Conservation (phyloP, 2,888 invertebrate species). For the Scotopteryx bipunctaria region DNA sequence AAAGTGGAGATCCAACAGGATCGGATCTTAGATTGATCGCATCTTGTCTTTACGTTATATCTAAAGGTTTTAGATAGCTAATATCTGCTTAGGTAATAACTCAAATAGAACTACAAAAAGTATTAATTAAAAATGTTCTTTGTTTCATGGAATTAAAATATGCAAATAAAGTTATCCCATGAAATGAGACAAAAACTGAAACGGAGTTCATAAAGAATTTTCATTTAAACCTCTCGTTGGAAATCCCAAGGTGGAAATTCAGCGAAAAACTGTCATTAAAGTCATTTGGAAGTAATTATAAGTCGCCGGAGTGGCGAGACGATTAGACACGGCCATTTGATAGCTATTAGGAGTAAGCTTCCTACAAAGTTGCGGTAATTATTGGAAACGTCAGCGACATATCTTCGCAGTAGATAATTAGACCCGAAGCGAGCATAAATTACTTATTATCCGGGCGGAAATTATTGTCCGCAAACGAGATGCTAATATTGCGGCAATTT, state of each 20-base stretch:
- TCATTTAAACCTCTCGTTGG: conserved; percentile 42
- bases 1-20: too few species aligned
- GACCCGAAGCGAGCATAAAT: conserved; percentile 30
- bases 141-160: not conserved
- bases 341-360: conserved; percentile 51
- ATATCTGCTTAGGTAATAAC: too few species aligned
- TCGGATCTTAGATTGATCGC: too few species aligned
- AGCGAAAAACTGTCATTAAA: conserved; percentile 55
- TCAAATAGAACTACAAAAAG: too few species aligned
- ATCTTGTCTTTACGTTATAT: too few species aligned
- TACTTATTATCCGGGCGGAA: conserved; percentile 32
- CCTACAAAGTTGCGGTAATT: conserved; percentile 43
- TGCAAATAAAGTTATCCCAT: conserved; percentile 12
- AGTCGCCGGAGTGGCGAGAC: conserved; percentile 45
- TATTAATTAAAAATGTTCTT: too few species aligned
- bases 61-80: too few species aligned
- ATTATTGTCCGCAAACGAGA: conserved; percentile 36
- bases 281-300: conserved; percentile 61
- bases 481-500: conserved; percentile 30
- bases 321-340: conserved; percentile 56
- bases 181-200: conserved; percentile 26
- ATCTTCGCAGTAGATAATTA: conserved; percentile 32
- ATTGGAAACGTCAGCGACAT: conserved; percentile 36
- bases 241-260: conserved; percentile 40
- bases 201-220: conserved; percentile 42